These are phyloP conservation scores for Cancer borealis DNA, from an alignment of 2,888 invertebrate species.

Conservation along the genomic window DNA sequence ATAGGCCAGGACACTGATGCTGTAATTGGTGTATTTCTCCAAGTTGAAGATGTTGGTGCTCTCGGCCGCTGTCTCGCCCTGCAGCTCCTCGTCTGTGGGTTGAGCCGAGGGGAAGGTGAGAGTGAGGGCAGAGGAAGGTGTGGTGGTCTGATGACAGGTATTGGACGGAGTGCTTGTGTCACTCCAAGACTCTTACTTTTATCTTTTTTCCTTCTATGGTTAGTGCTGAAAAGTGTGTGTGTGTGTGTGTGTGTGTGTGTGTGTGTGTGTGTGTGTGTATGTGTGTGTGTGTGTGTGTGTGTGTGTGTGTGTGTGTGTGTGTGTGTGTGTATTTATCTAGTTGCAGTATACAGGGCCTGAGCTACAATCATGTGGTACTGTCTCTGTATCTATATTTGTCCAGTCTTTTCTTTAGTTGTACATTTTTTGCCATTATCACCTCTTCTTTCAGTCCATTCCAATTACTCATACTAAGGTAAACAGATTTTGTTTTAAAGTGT, in stretches of 20 bases:
- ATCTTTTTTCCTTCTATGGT: neutral
- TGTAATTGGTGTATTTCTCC: slow-evolving; percentile 94
- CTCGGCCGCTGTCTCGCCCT: slow-evolving; percentile 82
- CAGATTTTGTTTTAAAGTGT: too few relatives aligned
- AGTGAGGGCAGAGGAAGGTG: neutral
- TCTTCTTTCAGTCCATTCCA: too few relatives aligned
- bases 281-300: neutral
- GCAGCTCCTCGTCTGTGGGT: slow-evolving; percentile 65
- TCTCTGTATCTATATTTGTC: too few relatives aligned
- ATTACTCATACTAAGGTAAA: too few relatives aligned
- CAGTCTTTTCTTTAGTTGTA: too few relatives aligned
- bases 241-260: slow-evolving; percentile 47
- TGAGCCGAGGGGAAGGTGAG: neutral
- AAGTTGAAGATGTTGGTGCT: slow-evolving; percentile 86
- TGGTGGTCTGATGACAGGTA: neutral
- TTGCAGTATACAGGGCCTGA: too few relatives aligned
- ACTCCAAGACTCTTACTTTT: neutral
- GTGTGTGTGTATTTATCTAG: too few relatives aligned
- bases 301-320: neutral
- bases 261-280: too few relatives aligned
- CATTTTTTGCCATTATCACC: too few relatives aligned
- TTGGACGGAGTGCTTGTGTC: neutral
- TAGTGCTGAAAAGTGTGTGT: neutral
- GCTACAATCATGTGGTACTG: too few relatives aligned
- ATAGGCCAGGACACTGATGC: slow-evolving; percentile 92